Evolutionary conservation across 2,797 vertebrate genomes (phyloP).

Genomic region (Cetoscarus ocellatus): DNA sequence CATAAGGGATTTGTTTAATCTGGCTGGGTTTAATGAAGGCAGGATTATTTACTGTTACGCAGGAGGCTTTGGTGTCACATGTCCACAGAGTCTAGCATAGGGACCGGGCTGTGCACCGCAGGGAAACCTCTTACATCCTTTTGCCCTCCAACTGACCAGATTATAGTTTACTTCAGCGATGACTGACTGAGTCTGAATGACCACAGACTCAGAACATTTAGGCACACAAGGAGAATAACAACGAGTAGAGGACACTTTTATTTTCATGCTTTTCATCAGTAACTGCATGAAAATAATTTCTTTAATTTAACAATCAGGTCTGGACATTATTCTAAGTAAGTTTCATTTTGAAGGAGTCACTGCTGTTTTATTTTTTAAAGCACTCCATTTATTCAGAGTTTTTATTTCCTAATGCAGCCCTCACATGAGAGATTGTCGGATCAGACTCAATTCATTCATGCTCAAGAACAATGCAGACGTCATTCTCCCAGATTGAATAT

Average conservation of each 20-base stretch:
- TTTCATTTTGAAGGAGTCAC: neutral
- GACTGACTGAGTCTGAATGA: constrained; percentile 48
- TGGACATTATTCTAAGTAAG: neutral
- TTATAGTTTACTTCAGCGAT: constrained; percentile 60
- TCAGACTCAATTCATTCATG: constrained; percentile 41
- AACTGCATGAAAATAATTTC: constrained; percentile 4
- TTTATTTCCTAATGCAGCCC: neutral
- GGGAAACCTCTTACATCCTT: constrained; percentile 65
- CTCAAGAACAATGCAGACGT: constrained; percentile 30
- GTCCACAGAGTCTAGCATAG: constrained; percentile 61
- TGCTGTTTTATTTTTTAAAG: neutral
- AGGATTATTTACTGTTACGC: constrained; percentile 83
- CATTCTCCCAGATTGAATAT: constrained; percentile 43
- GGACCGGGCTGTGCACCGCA: constrained; percentile 49
- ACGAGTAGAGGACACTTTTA: too few relatives aligned
- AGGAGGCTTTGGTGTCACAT: constrained; percentile 82
- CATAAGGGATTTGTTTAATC: constrained; percentile 83
- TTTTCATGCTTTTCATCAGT: too few relatives aligned
- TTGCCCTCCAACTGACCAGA: constrained; percentile 70
- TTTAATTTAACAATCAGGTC: neutral
- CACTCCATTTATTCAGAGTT: neutral
- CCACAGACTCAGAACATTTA: constrained; percentile 13
- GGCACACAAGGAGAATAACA: neutral
- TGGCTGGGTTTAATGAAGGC: constrained; percentile 75
- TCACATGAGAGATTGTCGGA: constrained; percentile 34